These are phyloP conservation scores for Notodonta dromedarius DNA, from an alignment of 2,888 invertebrate species.

Conservation along the genomic window DNA sequence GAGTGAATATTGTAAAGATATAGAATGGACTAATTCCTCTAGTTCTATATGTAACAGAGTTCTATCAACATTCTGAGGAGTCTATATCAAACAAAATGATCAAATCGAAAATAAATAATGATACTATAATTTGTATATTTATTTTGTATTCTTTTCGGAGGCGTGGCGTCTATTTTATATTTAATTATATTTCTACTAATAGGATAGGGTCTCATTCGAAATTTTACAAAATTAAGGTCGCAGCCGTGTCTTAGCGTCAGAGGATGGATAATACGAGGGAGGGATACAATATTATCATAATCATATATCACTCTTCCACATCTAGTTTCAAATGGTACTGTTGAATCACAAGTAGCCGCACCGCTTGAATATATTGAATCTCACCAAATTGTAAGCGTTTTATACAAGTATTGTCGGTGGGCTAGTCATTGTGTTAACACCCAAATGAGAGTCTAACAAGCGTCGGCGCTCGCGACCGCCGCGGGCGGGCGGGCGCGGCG, in stretches of 20 bases:
- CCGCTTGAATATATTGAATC: constrained; percentile 57
- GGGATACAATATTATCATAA: constrained; percentile 48
- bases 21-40: constrained; percentile 63
- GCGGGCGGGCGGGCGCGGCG: constrained; percentile 43
- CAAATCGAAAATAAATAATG: constrained; percentile 20
- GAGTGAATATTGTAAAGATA: constrained; percentile 77
- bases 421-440: constrained; percentile 73
- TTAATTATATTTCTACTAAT: constrained; percentile 18
- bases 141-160: constrained; percentile 40
- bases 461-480: constrained; percentile 48
- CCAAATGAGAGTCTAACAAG: constrained; percentile 73
- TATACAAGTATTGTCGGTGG: constrained; percentile 51
- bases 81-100: constrained; percentile 5
- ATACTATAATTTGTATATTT: constrained; percentile 39
- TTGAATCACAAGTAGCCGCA: constrained; percentile 73
- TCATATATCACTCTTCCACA: constrained; percentile 76
- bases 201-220: constrained; percentile 19
- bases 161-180: constrained; percentile 26
- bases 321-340: constrained; percentile 72
- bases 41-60: constrained; percentile 54
- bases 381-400: constrained; percentile 39
- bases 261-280: constrained; percentile 28
- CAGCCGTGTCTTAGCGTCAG: constrained; percentile 49
- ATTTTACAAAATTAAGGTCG: constrained; percentile 20
- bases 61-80: constrained; percentile 38